phyloP scores from a whole-genome alignment of 2,113 vertebrate species.

The Phylloscopus trochiloides region DNA sequence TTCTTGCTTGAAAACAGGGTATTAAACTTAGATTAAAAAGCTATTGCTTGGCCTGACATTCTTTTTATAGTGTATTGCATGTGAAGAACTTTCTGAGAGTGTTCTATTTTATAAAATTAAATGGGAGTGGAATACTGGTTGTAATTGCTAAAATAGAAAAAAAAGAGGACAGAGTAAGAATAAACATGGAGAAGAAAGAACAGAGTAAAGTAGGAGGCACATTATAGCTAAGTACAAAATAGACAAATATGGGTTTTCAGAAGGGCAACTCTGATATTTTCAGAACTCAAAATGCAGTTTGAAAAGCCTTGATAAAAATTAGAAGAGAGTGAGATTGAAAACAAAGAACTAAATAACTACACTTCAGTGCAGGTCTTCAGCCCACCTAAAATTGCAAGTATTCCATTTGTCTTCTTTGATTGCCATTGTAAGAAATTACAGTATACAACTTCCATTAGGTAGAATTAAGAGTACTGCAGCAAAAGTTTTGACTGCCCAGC shows the following conservation, averaged over 20 bases:
- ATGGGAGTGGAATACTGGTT: not conserved
- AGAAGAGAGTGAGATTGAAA: not conserved
- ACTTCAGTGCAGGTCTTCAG: not conserved
- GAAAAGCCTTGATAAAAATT: not conserved
- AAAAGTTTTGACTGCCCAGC: not conserved
- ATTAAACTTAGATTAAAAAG: not conserved
- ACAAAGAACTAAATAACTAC: not conserved
- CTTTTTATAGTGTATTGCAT: not conserved
- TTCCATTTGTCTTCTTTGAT: not conserved
- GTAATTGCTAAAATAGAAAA: not conserved
- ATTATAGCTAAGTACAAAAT: not conserved
- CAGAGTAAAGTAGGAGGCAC: not conserved
- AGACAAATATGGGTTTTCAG: not conserved
- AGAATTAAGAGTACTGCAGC: not conserved
- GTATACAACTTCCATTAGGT: not conserved
- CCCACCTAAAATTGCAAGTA: not conserved
- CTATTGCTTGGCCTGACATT: not conserved
- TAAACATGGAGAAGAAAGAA: not conserved
- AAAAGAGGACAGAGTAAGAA: not conserved
- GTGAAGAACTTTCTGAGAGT: not conserved
- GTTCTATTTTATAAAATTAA: not conserved
- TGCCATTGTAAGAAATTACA: not conserved
- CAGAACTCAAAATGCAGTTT: not conserved
- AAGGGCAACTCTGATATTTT: not conserved
- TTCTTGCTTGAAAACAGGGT: not conserved